Evolutionary conservation across 2,113 vertebrate genomes (phyloP).

Genomic region (Panthera uncia): DNA sequence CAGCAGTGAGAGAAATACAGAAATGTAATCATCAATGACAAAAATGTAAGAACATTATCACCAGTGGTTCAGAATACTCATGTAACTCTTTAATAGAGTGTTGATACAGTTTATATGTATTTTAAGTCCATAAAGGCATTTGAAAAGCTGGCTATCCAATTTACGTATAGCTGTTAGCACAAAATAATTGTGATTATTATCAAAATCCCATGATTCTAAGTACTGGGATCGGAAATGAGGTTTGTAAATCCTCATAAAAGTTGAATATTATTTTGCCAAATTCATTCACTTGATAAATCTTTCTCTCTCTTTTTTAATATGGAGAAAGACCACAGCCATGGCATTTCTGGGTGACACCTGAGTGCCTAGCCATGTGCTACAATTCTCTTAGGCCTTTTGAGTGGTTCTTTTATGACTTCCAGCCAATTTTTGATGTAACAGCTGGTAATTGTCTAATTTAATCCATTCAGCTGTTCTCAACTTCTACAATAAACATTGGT

Average conservation of each 20-base stretch:
- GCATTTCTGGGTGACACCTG: not conserved
- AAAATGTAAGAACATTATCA: constrained; percentile 28
- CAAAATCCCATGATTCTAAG: not conserved
- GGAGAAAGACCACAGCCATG: not conserved
- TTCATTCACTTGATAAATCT: not conserved
- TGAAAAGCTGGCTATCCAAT: not conserved
- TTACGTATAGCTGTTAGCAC: not conserved
- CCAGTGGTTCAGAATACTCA: not conserved
- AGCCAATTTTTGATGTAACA: constrained; percentile 46
- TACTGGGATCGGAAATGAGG: not conserved
- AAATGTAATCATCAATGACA: constrained; percentile 21
- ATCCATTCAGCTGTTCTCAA: constrained; percentile 48
- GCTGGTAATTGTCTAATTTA: constrained; percentile 54
- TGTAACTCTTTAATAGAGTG: not conserved
- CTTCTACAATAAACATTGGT: not conserved
- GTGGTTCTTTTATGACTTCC: constrained; percentile 19
- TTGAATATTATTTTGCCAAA: not conserved
- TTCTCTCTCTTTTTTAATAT: not conserved
- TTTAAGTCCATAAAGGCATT: not conserved
- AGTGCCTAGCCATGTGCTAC: not conserved
- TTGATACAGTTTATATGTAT: not conserved
- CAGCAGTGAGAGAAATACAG: constrained; percentile 31
- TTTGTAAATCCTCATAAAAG: not conserved
- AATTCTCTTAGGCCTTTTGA: not conserved
- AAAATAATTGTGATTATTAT: not conserved